Evolutionary conservation across 2,888 invertebrate genomes (phyloP).

Genomic region (Caradrina clavipalpis): DNA sequence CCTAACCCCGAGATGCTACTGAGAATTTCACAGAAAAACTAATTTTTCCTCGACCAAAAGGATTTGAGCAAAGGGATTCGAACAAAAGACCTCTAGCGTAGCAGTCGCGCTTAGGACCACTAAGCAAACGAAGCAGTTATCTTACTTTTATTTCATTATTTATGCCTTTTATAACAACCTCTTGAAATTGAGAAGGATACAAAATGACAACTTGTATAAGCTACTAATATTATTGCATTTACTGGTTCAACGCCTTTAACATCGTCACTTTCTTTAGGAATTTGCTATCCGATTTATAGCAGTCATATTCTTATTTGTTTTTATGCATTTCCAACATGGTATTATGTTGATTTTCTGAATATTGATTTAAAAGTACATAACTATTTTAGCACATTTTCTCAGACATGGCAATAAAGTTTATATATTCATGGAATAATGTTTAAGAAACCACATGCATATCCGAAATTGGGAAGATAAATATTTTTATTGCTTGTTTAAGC

Average conservation of each 20-base stretch:
- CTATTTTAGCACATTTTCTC: slow-evolving; percentile 49
- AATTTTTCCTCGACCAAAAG: no score
- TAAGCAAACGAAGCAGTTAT: no score
- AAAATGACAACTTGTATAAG: no score
- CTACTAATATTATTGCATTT: slow-evolving; percentile 19
- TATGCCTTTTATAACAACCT: no score
- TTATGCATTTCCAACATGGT: slow-evolving; percentile 40
- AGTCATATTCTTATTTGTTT: slow-evolving; percentile 56
- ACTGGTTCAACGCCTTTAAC: background rate
- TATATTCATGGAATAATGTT: slow-evolving; percentile 46
- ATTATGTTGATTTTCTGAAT: slow-evolving; percentile 40
- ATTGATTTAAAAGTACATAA: slow-evolving; percentile 11
- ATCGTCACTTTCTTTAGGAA: slow-evolving; percentile 62
- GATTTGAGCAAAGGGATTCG: no score
- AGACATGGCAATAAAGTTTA: slow-evolving; percentile 36
- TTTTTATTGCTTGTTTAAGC: slow-evolving; percentile 26
- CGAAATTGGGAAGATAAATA: slow-evolving; percentile 9
- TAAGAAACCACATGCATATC: slow-evolving; percentile 1
- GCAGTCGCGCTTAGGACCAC: no score
- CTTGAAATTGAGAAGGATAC: no score
- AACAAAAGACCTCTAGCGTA: no score
- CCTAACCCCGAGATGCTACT: no score
- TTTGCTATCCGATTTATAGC: slow-evolving; percentile 50
- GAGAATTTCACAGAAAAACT: no score
- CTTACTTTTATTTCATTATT: no score